Conservation (phyloP, 2,797 vertebrate genomes). For the Sebastes diploproa region DNA sequence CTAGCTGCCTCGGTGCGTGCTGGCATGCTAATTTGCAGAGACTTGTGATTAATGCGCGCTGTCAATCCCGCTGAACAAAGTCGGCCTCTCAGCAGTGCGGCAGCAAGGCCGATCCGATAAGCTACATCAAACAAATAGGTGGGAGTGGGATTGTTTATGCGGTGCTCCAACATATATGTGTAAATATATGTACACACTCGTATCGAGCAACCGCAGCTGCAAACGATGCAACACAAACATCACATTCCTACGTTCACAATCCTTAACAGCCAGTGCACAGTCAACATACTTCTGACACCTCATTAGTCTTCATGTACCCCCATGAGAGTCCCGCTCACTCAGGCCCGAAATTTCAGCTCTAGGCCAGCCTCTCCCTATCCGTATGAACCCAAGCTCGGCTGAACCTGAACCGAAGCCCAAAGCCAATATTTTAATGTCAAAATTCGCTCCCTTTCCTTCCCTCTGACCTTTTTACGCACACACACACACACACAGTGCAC, state of each 20-base stretch:
- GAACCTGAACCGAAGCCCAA: neutral
- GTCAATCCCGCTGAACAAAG: conserved; percentile 64
- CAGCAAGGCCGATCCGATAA: conserved; percentile 51
- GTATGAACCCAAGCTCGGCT: neutral
- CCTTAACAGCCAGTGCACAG: conserved; percentile 9
- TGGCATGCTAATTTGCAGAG: conserved; percentile 72
- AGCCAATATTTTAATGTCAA: neutral
- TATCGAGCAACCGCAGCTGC: conserved; percentile 3
- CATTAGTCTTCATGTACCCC: conserved; percentile 51
- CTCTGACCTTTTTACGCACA: too few species aligned
- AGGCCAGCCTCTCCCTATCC: neutral
- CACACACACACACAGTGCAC: neutral
- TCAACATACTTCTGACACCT: conserved; percentile 44
- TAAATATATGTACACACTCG: neutral
- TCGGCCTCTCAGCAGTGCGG: conserved; percentile 57
- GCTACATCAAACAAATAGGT: conserved; percentile 55
- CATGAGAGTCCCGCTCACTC: conserved; percentile 3
- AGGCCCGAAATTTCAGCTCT: neutral
- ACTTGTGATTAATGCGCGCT: conserved; percentile 71
- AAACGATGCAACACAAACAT: conserved; percentile 8
- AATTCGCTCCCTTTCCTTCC: neutral
- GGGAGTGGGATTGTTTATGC: conserved; percentile 35
- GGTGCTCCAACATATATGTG: neutral
- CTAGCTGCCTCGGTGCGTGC: conserved; percentile 41
- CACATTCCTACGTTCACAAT: neutral